These are phyloP conservation scores for Sebastolobus altivelis DNA, from an alignment of 2,797 vertebrate genomes.

Conservation along the genomic window DNA sequence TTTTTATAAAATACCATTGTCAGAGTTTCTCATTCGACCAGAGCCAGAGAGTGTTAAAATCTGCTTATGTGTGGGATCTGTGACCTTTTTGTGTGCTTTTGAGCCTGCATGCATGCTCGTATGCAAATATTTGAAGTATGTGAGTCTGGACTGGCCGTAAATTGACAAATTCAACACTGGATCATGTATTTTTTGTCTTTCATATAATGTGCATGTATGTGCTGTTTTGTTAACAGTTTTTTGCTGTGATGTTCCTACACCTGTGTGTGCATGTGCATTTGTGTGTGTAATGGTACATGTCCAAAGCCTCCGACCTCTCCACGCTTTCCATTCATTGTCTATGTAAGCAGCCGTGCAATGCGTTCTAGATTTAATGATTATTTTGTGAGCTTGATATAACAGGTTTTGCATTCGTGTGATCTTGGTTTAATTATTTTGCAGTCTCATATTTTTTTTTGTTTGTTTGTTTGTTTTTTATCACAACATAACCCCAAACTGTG, in stretches of 20 bases:
- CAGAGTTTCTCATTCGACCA: background rate
- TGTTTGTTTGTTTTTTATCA: background rate
- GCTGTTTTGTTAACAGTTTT: background rate
- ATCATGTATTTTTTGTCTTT: background rate
- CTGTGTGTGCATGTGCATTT: background rate
- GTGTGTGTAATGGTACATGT: background rate
- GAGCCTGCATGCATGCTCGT: background rate
- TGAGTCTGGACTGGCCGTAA: background rate
- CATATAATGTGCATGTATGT: background rate
- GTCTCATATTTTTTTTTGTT: no score
- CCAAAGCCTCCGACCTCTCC: no score
- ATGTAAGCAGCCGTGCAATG: no score
- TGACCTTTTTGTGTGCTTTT: slow-evolving; percentile 14
- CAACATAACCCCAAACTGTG: background rate
- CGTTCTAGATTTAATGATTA: background rate
- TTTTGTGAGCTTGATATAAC: background rate
- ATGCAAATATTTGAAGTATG: background rate
- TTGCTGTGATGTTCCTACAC: background rate
- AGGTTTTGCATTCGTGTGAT: background rate
- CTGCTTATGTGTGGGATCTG: background rate
- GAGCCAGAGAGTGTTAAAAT: slow-evolving; percentile 8
- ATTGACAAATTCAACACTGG: background rate
- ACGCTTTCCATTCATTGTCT: no score
- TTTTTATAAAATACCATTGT: slow-evolving; percentile 14
- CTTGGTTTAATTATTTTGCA: slow-evolving; percentile 1